phyloP scores from a whole-genome alignment of 1,140 invertebrate genomes.

The Heliconius hewitsoni region DNA sequence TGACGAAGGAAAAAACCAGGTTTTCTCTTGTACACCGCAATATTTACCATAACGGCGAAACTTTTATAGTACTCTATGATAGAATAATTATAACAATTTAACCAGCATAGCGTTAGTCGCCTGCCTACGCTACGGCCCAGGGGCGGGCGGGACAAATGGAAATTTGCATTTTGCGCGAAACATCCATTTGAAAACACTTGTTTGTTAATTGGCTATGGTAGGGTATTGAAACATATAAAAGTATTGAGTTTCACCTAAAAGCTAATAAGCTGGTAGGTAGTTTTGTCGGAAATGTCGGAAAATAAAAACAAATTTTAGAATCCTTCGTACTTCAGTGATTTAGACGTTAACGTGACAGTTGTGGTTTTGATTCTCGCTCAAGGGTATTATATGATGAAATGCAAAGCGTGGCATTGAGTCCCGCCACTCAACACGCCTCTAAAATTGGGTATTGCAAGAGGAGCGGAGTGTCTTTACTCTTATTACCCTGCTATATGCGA shows the following conservation, averaged over 20 bases:
- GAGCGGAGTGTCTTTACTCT: background rate
- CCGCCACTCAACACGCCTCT: background rate
- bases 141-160: background rate
- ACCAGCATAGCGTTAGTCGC: background rate
- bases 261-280: background rate
- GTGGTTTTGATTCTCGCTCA: background rate
- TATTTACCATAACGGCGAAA: too few relatives aligned
- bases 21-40: background rate
- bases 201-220: slow-evolving; percentile 8
- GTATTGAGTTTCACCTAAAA: background rate
- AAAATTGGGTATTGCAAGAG: background rate
- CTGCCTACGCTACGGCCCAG: background rate
- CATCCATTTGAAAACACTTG: slow-evolving; percentile 8
- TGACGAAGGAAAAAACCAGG: too few relatives aligned
- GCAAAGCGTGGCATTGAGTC: background rate
- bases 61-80: too few relatives aligned
- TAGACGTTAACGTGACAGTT: background rate
- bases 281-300: background rate
- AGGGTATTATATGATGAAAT: background rate
- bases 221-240: background rate
- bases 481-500: too few relatives aligned
- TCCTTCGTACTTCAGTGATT: too few relatives aligned
- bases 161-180: slow-evolving; percentile 16
- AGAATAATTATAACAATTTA: background rate
- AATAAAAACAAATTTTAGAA: background rate